Evolutionary conservation across 2,113 vertebrate genomes (phyloP).

Genomic region (Gymnarchus niloticus): DNA sequence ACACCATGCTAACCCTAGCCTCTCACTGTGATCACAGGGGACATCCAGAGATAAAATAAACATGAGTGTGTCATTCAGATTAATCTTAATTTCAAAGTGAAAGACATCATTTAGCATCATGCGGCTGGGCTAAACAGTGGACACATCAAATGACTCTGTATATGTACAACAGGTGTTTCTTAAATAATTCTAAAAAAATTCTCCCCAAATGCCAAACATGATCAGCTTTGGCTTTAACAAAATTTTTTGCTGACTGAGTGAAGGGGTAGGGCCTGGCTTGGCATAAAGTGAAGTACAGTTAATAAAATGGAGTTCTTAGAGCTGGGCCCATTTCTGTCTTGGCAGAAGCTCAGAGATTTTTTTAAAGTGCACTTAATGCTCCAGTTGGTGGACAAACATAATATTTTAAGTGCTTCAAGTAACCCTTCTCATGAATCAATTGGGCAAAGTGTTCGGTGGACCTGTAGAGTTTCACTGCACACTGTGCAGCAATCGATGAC

Average conservation of each 20-base stretch:
- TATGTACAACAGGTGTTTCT: background rate
- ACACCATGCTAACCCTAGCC: background rate
- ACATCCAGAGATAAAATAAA: background rate
- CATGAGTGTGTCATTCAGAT: background rate
- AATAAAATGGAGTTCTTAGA: constrained; percentile 6
- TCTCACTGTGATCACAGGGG: background rate
- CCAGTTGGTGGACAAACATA: background rate
- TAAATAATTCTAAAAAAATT: background rate
- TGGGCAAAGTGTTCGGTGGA: background rate
- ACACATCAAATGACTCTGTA: background rate
- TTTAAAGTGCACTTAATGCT: background rate
- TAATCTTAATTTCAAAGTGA: background rate
- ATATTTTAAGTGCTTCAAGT: constrained; percentile 19
- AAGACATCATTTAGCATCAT: background rate
- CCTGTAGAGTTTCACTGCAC: background rate
- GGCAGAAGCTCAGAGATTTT: constrained; percentile 7
- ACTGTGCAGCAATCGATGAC: background rate
- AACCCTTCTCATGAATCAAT: constrained; percentile 6
- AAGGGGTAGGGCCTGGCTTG: background rate
- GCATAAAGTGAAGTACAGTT: constrained; percentile 2
- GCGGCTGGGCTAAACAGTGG: background rate
- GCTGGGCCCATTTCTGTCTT: background rate
- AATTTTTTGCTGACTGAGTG: background rate
- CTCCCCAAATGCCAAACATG: background rate
- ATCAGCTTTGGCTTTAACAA: background rate